A percentile compares a stretch with the other conserved stretches of the same genome.
These are phyloP conservation scores for Anser brachyrhynchus DNA, from an alignment of 2,113 vertebrate species.

Conservation along the genomic window DNA sequence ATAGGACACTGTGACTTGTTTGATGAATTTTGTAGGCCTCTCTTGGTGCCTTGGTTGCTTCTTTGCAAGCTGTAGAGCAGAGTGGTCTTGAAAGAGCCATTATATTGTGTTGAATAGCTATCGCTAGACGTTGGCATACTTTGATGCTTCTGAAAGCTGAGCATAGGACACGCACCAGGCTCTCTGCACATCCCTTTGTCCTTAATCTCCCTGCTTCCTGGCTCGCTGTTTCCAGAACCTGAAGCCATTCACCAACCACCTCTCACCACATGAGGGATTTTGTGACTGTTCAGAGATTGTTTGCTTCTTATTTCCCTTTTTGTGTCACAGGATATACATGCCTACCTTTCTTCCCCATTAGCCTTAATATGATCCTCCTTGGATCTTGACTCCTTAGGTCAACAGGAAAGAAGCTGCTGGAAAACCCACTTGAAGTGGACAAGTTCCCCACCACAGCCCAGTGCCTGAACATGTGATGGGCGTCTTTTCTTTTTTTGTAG, in stretches of 20 bases:
- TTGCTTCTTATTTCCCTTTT: background rate
- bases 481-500: background rate
- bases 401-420: background rate
- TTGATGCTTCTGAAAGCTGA: conserved; percentile 35
- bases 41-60: background rate
- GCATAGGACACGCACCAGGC: background rate
- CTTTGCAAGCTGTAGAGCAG: background rate
- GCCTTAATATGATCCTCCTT: background rate
- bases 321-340: background rate
- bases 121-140: conserved; percentile 20
- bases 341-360: background rate
- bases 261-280: background rate
- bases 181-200: conserved; percentile 10
- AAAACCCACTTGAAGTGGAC: background rate
- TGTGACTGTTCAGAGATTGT: background rate
- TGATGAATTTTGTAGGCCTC: background rate
- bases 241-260: background rate
- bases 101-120: conserved; percentile 37
- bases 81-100: conserved; percentile 32
- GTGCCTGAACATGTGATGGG: background rate
- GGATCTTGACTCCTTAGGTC: background rate
- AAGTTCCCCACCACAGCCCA: background rate
- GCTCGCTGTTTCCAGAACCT: background rate
- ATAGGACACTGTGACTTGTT: background rate
- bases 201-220: conserved; percentile 14